Evolutionary conservation across 2,797 vertebrate genomes (phyloP).

Genomic region (Squalus acanthias): DNA sequence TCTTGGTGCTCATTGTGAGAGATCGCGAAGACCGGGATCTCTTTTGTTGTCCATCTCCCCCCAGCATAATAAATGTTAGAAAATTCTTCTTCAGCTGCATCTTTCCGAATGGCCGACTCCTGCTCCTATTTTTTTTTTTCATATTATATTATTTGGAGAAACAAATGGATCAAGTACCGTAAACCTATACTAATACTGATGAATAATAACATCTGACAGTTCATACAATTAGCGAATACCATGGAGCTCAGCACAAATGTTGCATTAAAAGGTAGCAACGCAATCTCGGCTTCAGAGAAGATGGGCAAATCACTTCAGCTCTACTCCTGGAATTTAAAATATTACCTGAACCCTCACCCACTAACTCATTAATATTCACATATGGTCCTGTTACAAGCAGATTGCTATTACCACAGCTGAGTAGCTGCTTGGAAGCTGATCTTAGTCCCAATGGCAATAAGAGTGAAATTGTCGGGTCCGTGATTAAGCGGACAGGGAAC

Average conservation of each 20-base stretch:
- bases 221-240: not conserved
- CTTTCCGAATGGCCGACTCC: not conserved
- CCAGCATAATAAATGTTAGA: not conserved
- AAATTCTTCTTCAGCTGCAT: not conserved
- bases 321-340: not conserved
- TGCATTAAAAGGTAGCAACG: not conserved
- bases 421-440: constrained; percentile 4
- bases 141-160: not conserved
- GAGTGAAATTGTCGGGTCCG: constrained; percentile 11
- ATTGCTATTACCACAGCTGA: not conserved
- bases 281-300: not conserved
- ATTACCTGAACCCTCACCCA: not conserved
- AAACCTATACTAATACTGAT: not conserved
- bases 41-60: not conserved
- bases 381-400: not conserved
- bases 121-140: no score
- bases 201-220: not conserved
- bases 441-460: constrained; percentile 5
- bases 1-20: not conserved
- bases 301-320: not conserved
- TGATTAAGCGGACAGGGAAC: not conserved
- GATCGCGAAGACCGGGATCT: not conserved
- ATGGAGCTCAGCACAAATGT: not conserved
- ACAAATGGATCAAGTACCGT: not conserved
- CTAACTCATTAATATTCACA: not conserved